Base-by-base conservation (phyloP, 1,140 invertebrate genomes). In the Globodera rostochiensis region DNA sequence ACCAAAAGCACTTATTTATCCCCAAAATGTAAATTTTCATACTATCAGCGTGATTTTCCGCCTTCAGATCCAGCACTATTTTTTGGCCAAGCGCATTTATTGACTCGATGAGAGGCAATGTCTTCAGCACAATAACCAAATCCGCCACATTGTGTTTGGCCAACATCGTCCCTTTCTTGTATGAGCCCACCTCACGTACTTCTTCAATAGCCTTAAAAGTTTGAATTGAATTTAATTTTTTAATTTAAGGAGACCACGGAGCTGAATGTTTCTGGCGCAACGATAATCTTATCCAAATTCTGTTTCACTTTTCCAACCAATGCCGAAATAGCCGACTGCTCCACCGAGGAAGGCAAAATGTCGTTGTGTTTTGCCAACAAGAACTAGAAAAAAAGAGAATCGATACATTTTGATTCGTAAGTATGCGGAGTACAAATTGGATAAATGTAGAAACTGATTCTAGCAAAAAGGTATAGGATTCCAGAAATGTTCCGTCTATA, bases 131-230 rank as follows among this genome's bases (percentile, higher is more conserved):
- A 11, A 98, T 95, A 6, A 98, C 96, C 85, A 98, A 94, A 90
- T 98, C 96, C 25, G 96, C 97, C 0, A 96, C 93, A 90, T 96
- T 97, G 87, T 96, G 94, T 1, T 95, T 95, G 7, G 95, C 94
- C 86, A 98, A 93, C 94, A 98, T 98, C 11, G 96, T 98, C 0
- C 96, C 96, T 90, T 98, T 98, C 90, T 98, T 98, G 87, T 96
- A 98, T 0, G 96, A 96, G 0, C 97, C 97, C 50, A 82, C 77
- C 79, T 85, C 77, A 83, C 85, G 50, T 11, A 87, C 76, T 77
- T 86, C 85, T 50, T 87, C 83, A 74, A 86, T 86, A 46, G 83
- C 84, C 84, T 87, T 70, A 36, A 79, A 82, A 79, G 36, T 15
- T 5, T 3, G 11, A 21, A 60, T 15, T 86, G 53, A 6, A 9